A percentile compares a stretch with the other conserved stretches of the same genome.
Evolutionary conservation across 2,888 invertebrate genomes (phyloP).

Genomic region (Cosmorhoe ocellata): DNA sequence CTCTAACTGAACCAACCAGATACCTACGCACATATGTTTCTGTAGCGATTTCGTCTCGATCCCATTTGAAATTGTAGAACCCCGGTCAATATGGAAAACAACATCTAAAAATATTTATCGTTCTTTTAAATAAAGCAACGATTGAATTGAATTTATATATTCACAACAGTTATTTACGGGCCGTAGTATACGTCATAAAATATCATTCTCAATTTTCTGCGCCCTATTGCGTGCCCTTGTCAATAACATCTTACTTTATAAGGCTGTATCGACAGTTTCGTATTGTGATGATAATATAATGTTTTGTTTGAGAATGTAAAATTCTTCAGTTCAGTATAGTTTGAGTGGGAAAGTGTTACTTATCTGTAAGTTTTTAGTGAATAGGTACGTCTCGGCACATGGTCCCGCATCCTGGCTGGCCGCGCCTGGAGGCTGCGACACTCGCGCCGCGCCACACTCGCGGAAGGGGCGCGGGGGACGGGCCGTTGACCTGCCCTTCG

Average conservation of each 20-base stretch:
- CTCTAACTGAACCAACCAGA: background rate
- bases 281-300: constrained; percentile 34
- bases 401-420: constrained; percentile 36
- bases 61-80: constrained; percentile 5
- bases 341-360: constrained; percentile 37
- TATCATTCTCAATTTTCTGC: constrained; percentile 31
- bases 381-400: constrained; percentile 50
- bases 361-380: constrained; percentile 42
- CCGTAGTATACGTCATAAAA: constrained; percentile 30
- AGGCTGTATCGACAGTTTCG: constrained; percentile 31
- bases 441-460: constrained; percentile 38
- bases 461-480: constrained; percentile 37
- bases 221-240: constrained; percentile 33
- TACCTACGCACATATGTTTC: background rate
- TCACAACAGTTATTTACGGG: constrained; percentile 24
- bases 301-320: constrained; percentile 38
- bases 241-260: constrained; percentile 34
- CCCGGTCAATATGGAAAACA: constrained; percentile 3
- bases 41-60: constrained; percentile 3
- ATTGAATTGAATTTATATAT: constrained; percentile 29
- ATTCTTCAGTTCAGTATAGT: too few species aligned
- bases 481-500: constrained; percentile 70
- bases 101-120: constrained; percentile 2
- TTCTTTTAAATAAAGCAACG: constrained; percentile 8
- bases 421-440: constrained; percentile 38